Percentiles rank a stretch among this genome's conserved stretches.
Conservation (phyloP, 1,140 invertebrate genomes). For the Saccostrea glomerata region DNA sequence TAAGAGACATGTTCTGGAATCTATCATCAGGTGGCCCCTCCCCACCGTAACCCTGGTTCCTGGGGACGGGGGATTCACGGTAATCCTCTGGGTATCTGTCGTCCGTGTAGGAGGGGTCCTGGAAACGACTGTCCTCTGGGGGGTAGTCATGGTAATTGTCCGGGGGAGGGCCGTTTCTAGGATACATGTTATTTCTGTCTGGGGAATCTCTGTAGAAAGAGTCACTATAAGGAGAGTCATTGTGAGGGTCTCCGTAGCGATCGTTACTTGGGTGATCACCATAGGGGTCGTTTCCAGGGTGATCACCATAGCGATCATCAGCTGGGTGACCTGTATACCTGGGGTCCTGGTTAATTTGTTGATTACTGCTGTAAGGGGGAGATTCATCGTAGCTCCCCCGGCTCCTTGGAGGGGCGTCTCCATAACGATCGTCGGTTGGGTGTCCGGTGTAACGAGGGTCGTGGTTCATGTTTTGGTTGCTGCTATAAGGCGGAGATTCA, state of each 20-base stretch:
- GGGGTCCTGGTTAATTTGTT: slow-evolving; percentile 36
- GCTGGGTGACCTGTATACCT: slow-evolving; percentile 3
- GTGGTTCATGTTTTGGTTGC: slow-evolving; percentile 39
- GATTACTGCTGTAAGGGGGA: slow-evolving; percentile 45
- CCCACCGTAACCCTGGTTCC: slow-evolving; percentile 36
- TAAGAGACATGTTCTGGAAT: slow-evolving; percentile 40
- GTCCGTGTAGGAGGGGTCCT: slow-evolving; percentile 79
- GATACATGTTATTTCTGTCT: slow-evolving; percentile 46
- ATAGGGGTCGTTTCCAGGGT: slow-evolving; percentile 21
- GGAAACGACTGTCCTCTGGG: slow-evolving; percentile 50
- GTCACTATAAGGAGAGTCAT: slow-evolving; percentile 53
- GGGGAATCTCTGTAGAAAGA: slow-evolving; percentile 58
- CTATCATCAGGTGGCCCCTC: slow-evolving; percentile 43
- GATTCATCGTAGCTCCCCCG: slow-evolving; percentile 45
- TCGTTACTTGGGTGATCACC: slow-evolving; percentile 44
- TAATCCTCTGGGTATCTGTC: slow-evolving; percentile 58
- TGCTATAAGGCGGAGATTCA: slow-evolving; percentile 50
- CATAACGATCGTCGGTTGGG: slow-evolving; percentile 56
- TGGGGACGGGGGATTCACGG: slow-evolving; percentile 41
- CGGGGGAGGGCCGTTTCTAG: slow-evolving; percentile 18
- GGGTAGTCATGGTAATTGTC: slow-evolving; percentile 45
- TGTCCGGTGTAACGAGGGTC: neutral
- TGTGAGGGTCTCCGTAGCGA: slow-evolving; percentile 38
- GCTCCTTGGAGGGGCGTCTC: slow-evolving; percentile 48
- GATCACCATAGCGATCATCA: slow-evolving; percentile 62